Percentiles rank a stretch among this genome's conserved stretches.
Conservation (phyloP, 2,888 invertebrate species). For the Bembecia ichneumoniformis region DNA sequence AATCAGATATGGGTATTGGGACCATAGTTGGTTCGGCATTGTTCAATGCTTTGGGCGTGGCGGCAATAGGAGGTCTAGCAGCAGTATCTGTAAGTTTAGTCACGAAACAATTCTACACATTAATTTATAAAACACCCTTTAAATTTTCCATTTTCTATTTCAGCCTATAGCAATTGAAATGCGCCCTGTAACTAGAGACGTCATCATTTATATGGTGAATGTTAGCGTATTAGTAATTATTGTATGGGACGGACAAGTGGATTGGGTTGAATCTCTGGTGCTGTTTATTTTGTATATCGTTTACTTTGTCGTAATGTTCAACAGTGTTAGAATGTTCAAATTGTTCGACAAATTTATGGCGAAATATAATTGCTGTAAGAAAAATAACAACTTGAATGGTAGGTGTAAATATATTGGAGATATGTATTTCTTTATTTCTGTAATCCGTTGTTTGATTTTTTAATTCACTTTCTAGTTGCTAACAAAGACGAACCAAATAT, state of each 20-base stretch:
- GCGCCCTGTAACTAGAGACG: constrained; percentile 87
- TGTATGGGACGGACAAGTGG: constrained; percentile 84
- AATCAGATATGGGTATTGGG: constrained; percentile 89
- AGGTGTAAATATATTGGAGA: neutral
- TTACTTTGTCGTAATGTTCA: constrained; percentile 83
- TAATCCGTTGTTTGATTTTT: constrained; percentile 1
- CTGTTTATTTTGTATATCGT: constrained; percentile 80
- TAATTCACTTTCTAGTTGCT: constrained; percentile 2
- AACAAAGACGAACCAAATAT: constrained; percentile 34
- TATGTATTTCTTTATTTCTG: neutral
- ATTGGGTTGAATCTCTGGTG: constrained; percentile 84
- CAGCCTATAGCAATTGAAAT: constrained; percentile 84
- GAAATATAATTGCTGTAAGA: constrained; percentile 11
- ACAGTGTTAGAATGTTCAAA: constrained; percentile 66
- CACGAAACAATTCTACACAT: neutral
- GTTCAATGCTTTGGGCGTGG: constrained; percentile 89
- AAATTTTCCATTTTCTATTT: constrained; percentile 11
- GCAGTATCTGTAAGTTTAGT: constrained; percentile 73
- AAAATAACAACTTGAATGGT: neutral
- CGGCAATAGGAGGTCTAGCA: constrained; percentile 83
- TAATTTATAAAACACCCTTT: neutral
- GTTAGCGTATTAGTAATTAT: constrained; percentile 79
- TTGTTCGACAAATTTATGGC: constrained; percentile 26
- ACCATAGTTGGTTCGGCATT: constrained; percentile 90
- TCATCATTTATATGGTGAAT: constrained; percentile 81